Evolutionary conservation across 2,797 vertebrate species (phyloP), one percentile per base, ranked within the genome.

Genomic region (Propithecus deckenii): DNA sequence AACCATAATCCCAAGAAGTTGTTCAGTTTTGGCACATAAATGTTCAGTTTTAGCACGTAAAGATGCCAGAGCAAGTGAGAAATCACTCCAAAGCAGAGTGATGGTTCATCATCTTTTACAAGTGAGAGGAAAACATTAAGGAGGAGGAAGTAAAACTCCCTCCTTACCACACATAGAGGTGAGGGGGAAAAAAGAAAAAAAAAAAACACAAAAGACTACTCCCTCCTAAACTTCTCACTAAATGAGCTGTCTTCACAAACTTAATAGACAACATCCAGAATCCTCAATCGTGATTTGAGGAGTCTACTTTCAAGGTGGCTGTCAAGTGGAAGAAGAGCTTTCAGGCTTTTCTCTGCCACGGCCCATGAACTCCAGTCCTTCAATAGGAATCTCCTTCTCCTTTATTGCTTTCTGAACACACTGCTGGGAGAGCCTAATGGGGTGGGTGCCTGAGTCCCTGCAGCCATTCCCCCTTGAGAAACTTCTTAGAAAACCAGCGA

Each of bases 401-500:
- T 99, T 99, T 95, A 99, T 99, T 3, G 99, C 99, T 98, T 99
- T 99, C 99, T 99, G 98, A 78, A 99, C 99, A 97, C 99, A 96
- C 99, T 98, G 98, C 97, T 99, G 99, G 98, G 99, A 99, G 93
- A 98, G 98, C 97, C 98, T 98, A 98, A 99, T 99, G 96, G 98
- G 98, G 95, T 99, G 99, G 22, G 98, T 98, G 97, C 99, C 99
- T 50, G 99, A 99, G 88, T 99, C 99, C 0, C 98, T 99, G 69
- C 97, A 98, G 57, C 98, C 98, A 87, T 99, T 99, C 99, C 10
- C 99, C 99, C 95, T 99, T 99, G 94, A 99, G 99, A 98, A 99
- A 99, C 96, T 99, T 99, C 98, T 99, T 99, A 0, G 99, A 99
- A 98, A 99, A 99, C 99, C 99, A 99, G 96, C 99, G 99, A 98